Percentiles rank a stretch among this genome's conserved stretches.
Evolutionary conservation across 2,888 invertebrate genomes (phyloP).

Genomic region (Euplagia quadripunctaria): DNA sequence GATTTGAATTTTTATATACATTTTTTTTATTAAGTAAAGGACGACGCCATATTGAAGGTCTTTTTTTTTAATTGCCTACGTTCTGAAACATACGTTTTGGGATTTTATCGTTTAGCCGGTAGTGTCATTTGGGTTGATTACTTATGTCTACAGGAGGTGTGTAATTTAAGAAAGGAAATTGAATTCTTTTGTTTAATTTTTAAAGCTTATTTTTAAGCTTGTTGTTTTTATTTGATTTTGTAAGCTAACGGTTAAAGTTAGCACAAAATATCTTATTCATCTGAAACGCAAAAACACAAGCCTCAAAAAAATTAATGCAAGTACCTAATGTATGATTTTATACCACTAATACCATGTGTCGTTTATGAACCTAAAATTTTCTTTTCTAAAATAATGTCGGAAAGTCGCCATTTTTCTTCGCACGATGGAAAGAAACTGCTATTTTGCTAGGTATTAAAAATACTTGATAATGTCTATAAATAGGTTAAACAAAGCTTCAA

Average conservation of each 20-base stretch:
- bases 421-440: neutral
- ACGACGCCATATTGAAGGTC: constrained; percentile 76
- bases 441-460: too few relatives aligned
- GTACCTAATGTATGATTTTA: too few relatives aligned
- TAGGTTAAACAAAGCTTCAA: too few relatives aligned
- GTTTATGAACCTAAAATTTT: too few relatives aligned
- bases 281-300: neutral
- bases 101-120: constrained; percentile 44
- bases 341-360: too few relatives aligned
- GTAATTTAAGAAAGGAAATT: constrained; percentile 1
- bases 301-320: neutral
- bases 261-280: too few relatives aligned
- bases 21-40: constrained; percentile 69
- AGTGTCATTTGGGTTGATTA: constrained; percentile 55
- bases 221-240: neutral
- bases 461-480: too few relatives aligned
- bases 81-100: constrained; percentile 69
- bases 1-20: constrained; percentile 79
- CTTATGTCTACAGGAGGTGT: constrained; percentile 35
- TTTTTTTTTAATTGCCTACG: constrained; percentile 67
- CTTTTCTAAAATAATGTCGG: too few relatives aligned
- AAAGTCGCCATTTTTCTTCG: neutral
- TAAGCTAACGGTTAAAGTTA: neutral
- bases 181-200: neutral
- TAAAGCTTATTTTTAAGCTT: too few relatives aligned